phyloP scores from a whole-genome alignment of 2,797 vertebrate genomes.

The Sitta carolinensis region DNA sequence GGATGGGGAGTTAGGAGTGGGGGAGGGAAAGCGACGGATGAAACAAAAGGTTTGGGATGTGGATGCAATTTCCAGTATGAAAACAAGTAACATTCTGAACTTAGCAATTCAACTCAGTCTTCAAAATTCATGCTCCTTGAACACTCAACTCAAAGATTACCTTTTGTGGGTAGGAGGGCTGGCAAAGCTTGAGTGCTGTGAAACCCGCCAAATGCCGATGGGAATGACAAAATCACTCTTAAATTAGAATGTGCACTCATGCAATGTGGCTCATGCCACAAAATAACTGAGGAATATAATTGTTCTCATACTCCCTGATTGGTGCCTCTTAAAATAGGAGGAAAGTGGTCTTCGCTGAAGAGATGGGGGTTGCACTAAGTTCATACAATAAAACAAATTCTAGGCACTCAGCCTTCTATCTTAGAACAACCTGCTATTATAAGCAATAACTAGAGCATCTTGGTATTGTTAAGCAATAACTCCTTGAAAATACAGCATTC shows the following conservation, averaged over 20 bases:
- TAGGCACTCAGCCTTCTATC: neutral
- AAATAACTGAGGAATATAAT: neutral
- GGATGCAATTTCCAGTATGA: neutral
- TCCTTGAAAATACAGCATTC: neutral
- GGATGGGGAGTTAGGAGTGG: neutral
- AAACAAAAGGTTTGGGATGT: neutral
- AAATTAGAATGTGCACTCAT: neutral
- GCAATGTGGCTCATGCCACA: neutral
- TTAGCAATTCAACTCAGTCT: neutral
- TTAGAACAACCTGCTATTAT: neutral
- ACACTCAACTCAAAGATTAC: neutral
- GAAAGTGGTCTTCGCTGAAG: neutral
- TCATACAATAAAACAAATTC: neutral
- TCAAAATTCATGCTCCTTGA: neutral
- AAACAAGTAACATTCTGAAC: neutral
- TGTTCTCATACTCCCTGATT: neutral
- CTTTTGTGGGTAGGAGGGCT: conserved; percentile 6
- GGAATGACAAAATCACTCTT: conserved; percentile 6
- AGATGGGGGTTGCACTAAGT: neutral
- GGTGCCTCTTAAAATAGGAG: neutral
- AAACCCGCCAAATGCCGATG: neutral
- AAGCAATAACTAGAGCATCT: neutral
- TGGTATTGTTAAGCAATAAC: neutral
- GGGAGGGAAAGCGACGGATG: neutral
- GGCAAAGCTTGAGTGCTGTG: neutral